Percentiles rank a stretch among this genome's conserved stretches.
phyloP scores from a whole-genome alignment of 2,888 invertebrate species.

The Melanostoma scalare region DNA sequence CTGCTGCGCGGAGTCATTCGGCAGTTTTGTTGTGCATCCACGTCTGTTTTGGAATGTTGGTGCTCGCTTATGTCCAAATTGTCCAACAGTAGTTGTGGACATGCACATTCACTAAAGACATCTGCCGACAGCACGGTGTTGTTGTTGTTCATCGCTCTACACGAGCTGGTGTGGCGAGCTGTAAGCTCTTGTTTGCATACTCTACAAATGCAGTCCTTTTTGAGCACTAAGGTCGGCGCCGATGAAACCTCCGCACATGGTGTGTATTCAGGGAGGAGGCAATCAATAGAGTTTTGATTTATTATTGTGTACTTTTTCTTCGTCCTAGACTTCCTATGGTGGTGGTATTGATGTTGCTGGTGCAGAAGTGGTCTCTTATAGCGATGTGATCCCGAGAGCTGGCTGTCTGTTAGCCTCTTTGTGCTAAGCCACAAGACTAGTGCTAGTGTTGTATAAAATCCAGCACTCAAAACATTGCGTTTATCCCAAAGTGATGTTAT shows the following conservation, averaged over 20 bases:
- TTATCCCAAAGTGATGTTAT: slow-evolving; percentile 90
- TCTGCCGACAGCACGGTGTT: slow-evolving; percentile 74
- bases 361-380: slow-evolving; percentile 71
- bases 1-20: slow-evolving; percentile 77
- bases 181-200: slow-evolving; percentile 86
- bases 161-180: slow-evolving; percentile 87
- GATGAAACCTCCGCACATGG: slow-evolving; percentile 63
- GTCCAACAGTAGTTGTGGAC: slow-evolving; percentile 66
- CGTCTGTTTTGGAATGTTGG: slow-evolving; percentile 53
- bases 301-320: slow-evolving; percentile 78
- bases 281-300: slow-evolving; percentile 69
- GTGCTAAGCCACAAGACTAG: slow-evolving; percentile 78
- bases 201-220: slow-evolving; percentile 83
- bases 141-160: slow-evolving; percentile 87
- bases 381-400: slow-evolving; percentile 57
- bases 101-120: slow-evolving; percentile 74
- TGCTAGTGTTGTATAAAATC: slow-evolving; percentile 87
- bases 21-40: slow-evolving; percentile 54
- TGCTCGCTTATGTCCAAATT: slow-evolving; percentile 75
- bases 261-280: slow-evolving; percentile 55
- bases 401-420: slow-evolving; percentile 70
- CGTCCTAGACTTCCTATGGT: slow-evolving; percentile 80
- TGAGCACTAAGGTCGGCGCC: slow-evolving; percentile 74
- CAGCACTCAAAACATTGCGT: slow-evolving; percentile 89
- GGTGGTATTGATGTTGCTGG: slow-evolving; percentile 75